These are phyloP conservation scores for Ceratitis capitata DNA, from an alignment of 1,140 invertebrate genomes.

Conservation along the genomic window DNA sequence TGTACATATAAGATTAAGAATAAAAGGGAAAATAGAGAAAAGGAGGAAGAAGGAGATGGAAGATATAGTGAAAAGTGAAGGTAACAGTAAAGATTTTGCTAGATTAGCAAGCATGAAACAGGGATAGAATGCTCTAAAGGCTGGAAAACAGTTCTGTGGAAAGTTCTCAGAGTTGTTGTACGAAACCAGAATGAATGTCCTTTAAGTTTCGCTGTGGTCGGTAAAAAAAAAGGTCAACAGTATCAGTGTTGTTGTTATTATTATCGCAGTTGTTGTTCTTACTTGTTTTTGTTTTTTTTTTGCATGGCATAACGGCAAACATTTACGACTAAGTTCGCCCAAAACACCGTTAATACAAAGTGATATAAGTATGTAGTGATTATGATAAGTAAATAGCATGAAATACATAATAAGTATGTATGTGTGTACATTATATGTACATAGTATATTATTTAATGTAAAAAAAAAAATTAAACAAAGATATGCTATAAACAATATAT, in stretches of 20 bases:
- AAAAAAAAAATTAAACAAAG: background rate
- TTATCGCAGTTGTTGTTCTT: background rate
- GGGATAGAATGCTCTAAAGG: background rate
- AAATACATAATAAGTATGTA: background rate
- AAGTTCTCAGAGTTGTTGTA: constrained; percentile 11
- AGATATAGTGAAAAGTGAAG: background rate
- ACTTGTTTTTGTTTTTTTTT: background rate
- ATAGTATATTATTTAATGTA: constrained; percentile 5
- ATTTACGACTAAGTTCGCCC: background rate
- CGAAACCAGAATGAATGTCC: background rate
- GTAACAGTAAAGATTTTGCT: background rate
- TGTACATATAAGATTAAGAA: background rate
- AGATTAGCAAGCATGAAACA: background rate
- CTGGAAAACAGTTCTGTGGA: background rate
- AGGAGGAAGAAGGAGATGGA: background rate
- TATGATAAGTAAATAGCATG: background rate
- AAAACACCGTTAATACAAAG: background rate
- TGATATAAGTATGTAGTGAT: background rate
- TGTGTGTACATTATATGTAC: background rate
- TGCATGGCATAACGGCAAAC: background rate
- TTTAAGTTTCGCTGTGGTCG: background rate
- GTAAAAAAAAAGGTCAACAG: background rate
- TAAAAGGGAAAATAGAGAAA: background rate
- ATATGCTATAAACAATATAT: background rate
- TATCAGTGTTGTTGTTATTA: background rate